Conservation (phyloP, 2,113 vertebrate genomes). For the Toxostoma redivivum region DNA sequence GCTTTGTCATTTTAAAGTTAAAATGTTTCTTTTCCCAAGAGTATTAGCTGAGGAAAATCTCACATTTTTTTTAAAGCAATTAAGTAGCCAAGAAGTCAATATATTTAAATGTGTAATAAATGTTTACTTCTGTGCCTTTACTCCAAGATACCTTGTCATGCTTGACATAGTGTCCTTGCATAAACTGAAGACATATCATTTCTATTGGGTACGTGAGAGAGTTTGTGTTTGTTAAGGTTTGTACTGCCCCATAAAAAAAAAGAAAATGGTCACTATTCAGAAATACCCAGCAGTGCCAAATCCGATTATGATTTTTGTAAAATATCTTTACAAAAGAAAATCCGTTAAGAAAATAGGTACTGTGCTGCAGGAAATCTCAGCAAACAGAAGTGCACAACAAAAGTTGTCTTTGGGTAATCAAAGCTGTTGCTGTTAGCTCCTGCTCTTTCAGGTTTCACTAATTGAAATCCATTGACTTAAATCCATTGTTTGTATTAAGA, state of each 20-base stretch:
- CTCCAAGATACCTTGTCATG: not conserved
- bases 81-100: conserved; percentile 5
- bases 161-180: not conserved
- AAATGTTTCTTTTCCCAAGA: not conserved
- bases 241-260: not conserved
- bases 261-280: not conserved
- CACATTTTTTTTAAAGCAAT: not conserved
- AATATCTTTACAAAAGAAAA: not conserved
- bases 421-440: not conserved
- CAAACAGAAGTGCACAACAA: not conserved
- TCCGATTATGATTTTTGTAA: not conserved
- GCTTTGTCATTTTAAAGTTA: conserved; percentile 7
- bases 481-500: conserved; percentile 2
- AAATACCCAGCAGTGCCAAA: too few relatives aligned
- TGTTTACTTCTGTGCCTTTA: not conserved
- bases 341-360: not conserved
- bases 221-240: not conserved
- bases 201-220: not conserved
- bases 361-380: not conserved
- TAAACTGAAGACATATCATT: not conserved
- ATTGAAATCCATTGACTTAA: not conserved
- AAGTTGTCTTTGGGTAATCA: not conserved
- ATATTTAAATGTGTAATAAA: not conserved
- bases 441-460: not conserved
- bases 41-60: not conserved